These are phyloP conservation scores for Trachymyrmex cornetzi DNA, from an alignment of 1,140 invertebrate genomes.

Conservation along the genomic window DNA sequence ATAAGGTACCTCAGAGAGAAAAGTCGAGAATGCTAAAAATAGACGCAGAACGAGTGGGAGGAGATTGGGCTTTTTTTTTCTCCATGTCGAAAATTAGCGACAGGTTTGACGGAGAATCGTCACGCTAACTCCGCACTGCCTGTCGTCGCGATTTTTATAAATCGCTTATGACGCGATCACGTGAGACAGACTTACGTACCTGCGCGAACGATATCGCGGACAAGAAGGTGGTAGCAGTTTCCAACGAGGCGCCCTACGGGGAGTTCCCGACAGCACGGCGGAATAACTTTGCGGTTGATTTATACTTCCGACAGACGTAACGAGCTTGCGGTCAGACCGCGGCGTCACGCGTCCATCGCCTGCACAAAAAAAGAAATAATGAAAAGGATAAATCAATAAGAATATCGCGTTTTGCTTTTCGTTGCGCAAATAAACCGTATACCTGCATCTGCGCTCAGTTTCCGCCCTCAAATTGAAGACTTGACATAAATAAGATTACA, in stretches of 20 bases:
- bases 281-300: constrained; percentile 77
- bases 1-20: neutral
- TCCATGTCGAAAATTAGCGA: neutral
- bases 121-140: neutral
- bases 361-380: constrained; percentile 19
- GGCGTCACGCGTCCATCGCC: constrained; percentile 56
- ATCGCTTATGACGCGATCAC: constrained; percentile 27
- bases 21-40: neutral
- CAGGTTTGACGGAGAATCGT: neutral
- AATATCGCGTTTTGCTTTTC: constrained; percentile 35
- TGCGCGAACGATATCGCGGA: constrained; percentile 52
- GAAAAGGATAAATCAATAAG: constrained; percentile 55
- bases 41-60: neutral
- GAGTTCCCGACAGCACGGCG: constrained; percentile 60
- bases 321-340: constrained; percentile 71
- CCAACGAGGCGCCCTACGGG: constrained; percentile 61
- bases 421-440: constrained; percentile 32
- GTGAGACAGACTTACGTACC: constrained; percentile 10
- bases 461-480: constrained; percentile 43
- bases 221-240: constrained; percentile 75
- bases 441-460: constrained; percentile 36
- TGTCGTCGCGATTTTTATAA: constrained; percentile 43
- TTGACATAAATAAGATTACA: constrained; percentile 3
- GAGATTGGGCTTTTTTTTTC: neutral
- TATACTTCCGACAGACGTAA: constrained; percentile 77